Conservation (phyloP, 2,797 vertebrate species). For the Adelosebastes latens region DNA sequence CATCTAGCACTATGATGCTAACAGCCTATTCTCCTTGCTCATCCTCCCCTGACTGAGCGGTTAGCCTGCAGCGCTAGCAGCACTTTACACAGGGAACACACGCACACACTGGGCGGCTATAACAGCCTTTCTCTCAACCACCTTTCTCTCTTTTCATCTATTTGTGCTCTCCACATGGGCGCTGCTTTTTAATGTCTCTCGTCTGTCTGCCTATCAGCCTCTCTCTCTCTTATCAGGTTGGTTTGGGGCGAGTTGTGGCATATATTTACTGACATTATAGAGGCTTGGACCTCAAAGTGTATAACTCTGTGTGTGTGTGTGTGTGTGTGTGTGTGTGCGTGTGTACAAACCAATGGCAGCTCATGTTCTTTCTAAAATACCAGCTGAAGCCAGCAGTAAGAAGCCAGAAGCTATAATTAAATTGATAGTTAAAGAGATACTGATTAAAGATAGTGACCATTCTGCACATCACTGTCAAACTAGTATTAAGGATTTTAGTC, state of each 20-base stretch:
- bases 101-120: slow-evolving; percentile 16
- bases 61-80: slow-evolving; percentile 74
- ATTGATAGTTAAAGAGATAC: neutral
- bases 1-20: slow-evolving; percentile 65
- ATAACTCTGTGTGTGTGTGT: neutral
- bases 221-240: slow-evolving; percentile 26
- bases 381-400: slow-evolving; percentile 8
- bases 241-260: slow-evolving; percentile 59
- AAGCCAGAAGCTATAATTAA: slow-evolving; percentile 29
- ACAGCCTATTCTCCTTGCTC: slow-evolving; percentile 76
- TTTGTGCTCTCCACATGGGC: slow-evolving; percentile 41
- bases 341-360: slow-evolving; percentile 10
- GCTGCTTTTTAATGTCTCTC: slow-evolving; percentile 45
- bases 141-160: slow-evolving; percentile 42
- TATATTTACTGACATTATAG: slow-evolving; percentile 66
- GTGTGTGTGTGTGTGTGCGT: slow-evolving; percentile 2
- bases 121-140: slow-evolving; percentile 48
- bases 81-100: slow-evolving; percentile 70
- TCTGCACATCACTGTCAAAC: neutral
- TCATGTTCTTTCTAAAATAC: slow-evolving; percentile 53
- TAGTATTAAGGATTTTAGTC: neutral
- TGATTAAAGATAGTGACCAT: neutral
- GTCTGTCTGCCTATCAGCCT: slow-evolving; percentile 4
- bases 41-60: slow-evolving; percentile 66
- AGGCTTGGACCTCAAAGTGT: slow-evolving; percentile 15